Conservation (phyloP, 2,888 invertebrate species). For the Drosophila tripunctata region DNA sequence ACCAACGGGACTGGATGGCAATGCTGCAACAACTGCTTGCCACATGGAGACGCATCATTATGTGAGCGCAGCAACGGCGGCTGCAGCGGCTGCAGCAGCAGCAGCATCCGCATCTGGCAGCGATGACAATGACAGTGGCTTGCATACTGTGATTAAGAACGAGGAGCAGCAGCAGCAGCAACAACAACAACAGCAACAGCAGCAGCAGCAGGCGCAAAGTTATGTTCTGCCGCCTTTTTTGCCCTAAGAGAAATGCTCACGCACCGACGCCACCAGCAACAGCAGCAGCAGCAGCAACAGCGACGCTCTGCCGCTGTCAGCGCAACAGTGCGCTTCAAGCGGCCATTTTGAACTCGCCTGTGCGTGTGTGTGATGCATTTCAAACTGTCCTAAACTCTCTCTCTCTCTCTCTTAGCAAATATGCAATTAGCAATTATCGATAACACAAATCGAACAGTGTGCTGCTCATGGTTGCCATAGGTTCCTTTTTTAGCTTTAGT, state of each 20-base stretch:
- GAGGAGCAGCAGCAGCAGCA: slow-evolving; percentile 77
- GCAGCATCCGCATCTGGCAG: slow-evolving; percentile 43
- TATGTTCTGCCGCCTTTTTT: slow-evolving; percentile 85
- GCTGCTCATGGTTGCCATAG: slow-evolving; percentile 42
- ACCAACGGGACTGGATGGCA: slow-evolving; percentile 75
- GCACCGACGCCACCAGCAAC: slow-evolving; percentile 77
- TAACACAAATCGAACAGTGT: not conserved
- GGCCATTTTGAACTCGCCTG: slow-evolving; percentile 63
- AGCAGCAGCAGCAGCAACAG: slow-evolving; percentile 60
- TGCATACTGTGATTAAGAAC: slow-evolving; percentile 83
- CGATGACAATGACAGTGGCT: slow-evolving; percentile 78
- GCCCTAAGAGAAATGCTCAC: slow-evolving; percentile 84
- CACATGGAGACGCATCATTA: slow-evolving; percentile 77
- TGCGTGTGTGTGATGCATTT: slow-evolving; percentile 65
- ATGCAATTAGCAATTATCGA: slow-evolving; percentile 6
- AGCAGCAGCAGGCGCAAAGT: slow-evolving; percentile 81
- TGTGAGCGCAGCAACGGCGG: slow-evolving; percentile 55
- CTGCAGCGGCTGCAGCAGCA: slow-evolving; percentile 1
- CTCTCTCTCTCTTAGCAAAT: slow-evolving; percentile 49
- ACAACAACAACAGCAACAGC: slow-evolving; percentile 49
- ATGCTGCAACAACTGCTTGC: slow-evolving; percentile 63
- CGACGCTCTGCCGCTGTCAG: slow-evolving; percentile 32
- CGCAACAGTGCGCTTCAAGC: slow-evolving; percentile 58
- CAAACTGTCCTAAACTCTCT: slow-evolving; percentile 38
- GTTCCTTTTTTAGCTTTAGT: slow-evolving; percentile 64